Percentiles rank a stretch among this genome's conserved stretches.
Conservation (phyloP, 2,888 invertebrate species). For the Polydrusus pterygomalis region DNA sequence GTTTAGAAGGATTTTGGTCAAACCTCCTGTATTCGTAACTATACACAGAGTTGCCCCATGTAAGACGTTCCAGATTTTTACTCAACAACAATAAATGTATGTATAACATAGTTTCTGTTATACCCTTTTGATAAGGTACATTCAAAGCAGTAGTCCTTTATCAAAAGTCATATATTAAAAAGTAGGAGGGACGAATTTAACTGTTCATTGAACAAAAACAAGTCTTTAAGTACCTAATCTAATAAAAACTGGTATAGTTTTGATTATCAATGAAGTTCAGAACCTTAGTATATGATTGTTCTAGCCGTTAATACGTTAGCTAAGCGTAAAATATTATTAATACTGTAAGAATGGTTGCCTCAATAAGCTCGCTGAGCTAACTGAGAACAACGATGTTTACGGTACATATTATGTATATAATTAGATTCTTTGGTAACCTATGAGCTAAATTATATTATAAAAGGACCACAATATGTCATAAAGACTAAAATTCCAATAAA, state of each 20-base stretch:
- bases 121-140: too few species aligned
- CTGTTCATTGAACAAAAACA: not conserved
- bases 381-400: not conserved
- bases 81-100: too few species aligned
- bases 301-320: not conserved
- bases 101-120: too few species aligned
- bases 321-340: not conserved
- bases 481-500: constrained; percentile 34
- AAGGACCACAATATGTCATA: constrained; percentile 17
- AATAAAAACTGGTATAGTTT: not conserved
- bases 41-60: too few species aligned
- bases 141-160: too few species aligned
- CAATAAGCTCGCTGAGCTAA: not conserved
- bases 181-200: not conserved
- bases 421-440: constrained; percentile 41
- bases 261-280: constrained; percentile 8
- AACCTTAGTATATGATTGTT: constrained; percentile 10
- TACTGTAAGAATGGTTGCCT: not conserved
- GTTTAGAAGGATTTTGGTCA: not conserved
- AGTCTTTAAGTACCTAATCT: not conserved
- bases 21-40: too few species aligned
- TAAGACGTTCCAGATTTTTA: too few species aligned
- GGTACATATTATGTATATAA: constrained; percentile 21
- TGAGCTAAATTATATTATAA: constrained; percentile 22
- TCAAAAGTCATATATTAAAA: not conserved